phyloP scores from a whole-genome alignment of 2,797 vertebrate genomes.

The Gadopsis bispinosus region DNA sequence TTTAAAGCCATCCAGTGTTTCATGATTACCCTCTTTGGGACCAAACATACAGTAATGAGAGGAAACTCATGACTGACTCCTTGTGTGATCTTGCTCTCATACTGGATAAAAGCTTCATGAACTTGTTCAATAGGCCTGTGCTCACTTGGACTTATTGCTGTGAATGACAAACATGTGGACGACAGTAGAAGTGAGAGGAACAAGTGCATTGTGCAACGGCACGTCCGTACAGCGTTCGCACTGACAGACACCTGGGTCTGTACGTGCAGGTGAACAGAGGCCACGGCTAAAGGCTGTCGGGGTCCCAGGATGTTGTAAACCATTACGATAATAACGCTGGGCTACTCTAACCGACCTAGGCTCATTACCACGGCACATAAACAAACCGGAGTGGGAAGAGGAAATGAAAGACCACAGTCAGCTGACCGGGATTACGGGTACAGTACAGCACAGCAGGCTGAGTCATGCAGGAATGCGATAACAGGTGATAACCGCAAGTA shows the following conservation, averaged over 20 bases:
- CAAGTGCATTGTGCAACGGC: neutral
- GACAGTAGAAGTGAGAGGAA: neutral
- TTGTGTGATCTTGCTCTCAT: conserved; percentile 12
- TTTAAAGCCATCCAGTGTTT: no score
- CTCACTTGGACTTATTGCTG: neutral
- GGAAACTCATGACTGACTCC: neutral
- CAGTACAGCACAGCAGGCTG: neutral
- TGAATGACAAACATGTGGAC: neutral
- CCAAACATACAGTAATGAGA: no score
- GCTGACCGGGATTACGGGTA: conserved; percentile 12
- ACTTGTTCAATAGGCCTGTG: neutral
- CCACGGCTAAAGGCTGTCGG: neutral
- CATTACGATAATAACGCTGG: neutral
- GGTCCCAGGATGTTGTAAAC: conserved; percentile 18
- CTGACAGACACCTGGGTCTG: neutral
- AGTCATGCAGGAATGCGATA: neutral
- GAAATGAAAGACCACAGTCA: conserved; percentile 36
- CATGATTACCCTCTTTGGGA: no score
- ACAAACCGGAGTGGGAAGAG: neutral
- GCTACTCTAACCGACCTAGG: neutral
- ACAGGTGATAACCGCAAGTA: neutral
- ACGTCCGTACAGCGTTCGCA: neutral
- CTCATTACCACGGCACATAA: neutral
- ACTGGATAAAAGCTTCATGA: neutral
- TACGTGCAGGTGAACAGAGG: neutral